A percentile compares a stretch with the other conserved stretches of the same genome.
Evolutionary conservation across 30 jellyfish, hydroid and myxozoan genomes (phyloP).

Genomic region (Turritopsis dohrnii): DNA sequence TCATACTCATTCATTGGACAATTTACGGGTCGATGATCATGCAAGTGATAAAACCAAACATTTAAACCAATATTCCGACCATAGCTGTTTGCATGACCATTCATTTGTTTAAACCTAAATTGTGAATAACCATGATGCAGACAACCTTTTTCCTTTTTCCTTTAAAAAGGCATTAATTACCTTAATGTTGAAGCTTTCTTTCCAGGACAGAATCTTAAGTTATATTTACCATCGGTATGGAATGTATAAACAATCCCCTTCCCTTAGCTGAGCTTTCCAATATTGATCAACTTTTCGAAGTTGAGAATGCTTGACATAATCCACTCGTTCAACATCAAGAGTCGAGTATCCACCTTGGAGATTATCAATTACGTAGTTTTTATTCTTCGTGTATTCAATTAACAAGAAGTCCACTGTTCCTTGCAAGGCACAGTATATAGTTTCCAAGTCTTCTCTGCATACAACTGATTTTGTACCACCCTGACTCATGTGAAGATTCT

Average conservation of each 20-base stretch:
- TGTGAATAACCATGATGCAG: too few species aligned
- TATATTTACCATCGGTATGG: constrained; percentile 10
- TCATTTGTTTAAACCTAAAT: constrained; percentile 17
- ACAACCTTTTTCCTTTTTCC: too few species aligned
- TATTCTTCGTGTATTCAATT: constrained; percentile 19
- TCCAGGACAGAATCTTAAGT: too few species aligned
- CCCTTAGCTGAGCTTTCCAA: constrained; percentile 2
- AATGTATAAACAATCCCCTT: constrained; percentile 16
- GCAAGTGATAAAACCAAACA: constrained; percentile 13
- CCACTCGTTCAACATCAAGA: constrained; percentile 18
- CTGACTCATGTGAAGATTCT: constrained; percentile 7
- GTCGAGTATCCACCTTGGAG: constrained; percentile 26
- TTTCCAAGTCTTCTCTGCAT: constrained; percentile 4
- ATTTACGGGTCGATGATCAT: constrained; percentile 1
- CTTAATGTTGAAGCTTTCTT: too few species aligned
- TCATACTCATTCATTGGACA: not conserved
- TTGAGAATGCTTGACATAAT: constrained; percentile 5
- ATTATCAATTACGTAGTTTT: constrained; percentile 2
- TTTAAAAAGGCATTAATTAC: too few species aligned
- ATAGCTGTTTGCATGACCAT: constrained; percentile 13
- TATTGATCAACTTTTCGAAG: constrained; percentile 18
- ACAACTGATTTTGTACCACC: constrained; percentile 18
- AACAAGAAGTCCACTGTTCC: constrained; percentile 13
- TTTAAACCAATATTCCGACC: constrained; percentile 16
- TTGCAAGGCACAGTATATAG: constrained; percentile 18